A percentile compares a stretch with the other conserved stretches of the same genome.
Evolutionary conservation across 2,113 vertebrate species (phyloP).

Genomic region (Xiphophorus maculatus): DNA sequence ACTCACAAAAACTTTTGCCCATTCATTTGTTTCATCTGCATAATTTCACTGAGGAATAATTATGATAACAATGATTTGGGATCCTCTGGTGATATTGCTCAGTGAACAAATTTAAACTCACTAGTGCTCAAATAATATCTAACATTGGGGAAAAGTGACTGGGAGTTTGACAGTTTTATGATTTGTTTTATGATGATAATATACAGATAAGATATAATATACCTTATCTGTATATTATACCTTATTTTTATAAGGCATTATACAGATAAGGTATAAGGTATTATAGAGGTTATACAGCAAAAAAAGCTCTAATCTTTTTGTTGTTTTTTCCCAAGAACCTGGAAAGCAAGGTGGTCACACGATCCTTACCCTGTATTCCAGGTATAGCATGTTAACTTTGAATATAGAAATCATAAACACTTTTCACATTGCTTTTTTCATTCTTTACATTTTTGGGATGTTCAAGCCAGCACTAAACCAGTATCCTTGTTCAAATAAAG

Average conservation of each 20-base stretch:
- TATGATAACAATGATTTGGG: constrained; percentile 70
- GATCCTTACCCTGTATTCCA: constrained; percentile 22
- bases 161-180: constrained; percentile 62
- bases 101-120: constrained; percentile 62
- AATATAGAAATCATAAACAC: background rate
- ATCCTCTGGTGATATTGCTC: constrained; percentile 68
- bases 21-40: constrained; percentile 72
- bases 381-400: background rate
- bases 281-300: too few species aligned
- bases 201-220: constrained; percentile 42
- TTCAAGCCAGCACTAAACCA: background rate
- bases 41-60: constrained; percentile 67
- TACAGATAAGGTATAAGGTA: too few species aligned
- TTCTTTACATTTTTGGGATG: background rate
- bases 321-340: constrained; percentile 12
- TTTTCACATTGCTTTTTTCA: background rate
- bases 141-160: constrained; percentile 56
- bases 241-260: too few species aligned
- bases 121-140: constrained; percentile 64
- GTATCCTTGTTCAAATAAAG: background rate
- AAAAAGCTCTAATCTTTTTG: too few species aligned
- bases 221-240: background rate
- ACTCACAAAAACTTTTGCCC: constrained; percentile 58
- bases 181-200: constrained; percentile 17
- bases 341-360: constrained; percentile 20